Conservation (phyloP, 2,113 vertebrate genomes). For the Corvus moneduloides region DNA sequence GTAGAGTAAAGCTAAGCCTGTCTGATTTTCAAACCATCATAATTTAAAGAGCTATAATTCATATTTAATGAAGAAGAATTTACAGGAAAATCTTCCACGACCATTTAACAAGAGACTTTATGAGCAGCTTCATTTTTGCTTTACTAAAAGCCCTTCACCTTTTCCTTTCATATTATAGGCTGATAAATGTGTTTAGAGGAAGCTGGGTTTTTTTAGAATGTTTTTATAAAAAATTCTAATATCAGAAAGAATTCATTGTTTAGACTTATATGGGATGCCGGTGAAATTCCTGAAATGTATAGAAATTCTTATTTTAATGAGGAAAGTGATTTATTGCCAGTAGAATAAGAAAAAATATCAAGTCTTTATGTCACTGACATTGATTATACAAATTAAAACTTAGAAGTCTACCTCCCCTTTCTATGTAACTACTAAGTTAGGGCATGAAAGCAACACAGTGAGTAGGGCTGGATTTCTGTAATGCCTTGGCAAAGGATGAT, state of each 20-base stretch:
- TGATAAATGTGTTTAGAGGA: constrained; percentile 48
- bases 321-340: background rate
- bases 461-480: background rate
- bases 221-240: constrained; percentile 31
- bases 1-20: constrained; percentile 50
- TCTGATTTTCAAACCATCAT: constrained; percentile 58
- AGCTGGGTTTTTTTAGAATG: constrained; percentile 48
- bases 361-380: constrained; percentile 11
- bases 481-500: background rate
- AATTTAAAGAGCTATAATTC: constrained; percentile 66
- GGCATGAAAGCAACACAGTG: background rate
- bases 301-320: background rate
- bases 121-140: constrained; percentile 21
- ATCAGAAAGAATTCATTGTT: constrained; percentile 44
- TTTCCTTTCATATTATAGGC: constrained; percentile 45
- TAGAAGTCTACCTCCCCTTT: background rate
- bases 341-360: constrained; percentile 2
- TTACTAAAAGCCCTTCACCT: constrained; percentile 50
- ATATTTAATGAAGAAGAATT: constrained; percentile 71
- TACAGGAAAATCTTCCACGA: constrained; percentile 52
- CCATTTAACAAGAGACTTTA: constrained; percentile 51
- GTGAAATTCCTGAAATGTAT: constrained; percentile 31
- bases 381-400: background rate
- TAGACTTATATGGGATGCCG: constrained; percentile 7
- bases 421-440: background rate